Evolutionary conservation across 2,113 vertebrate genomes (phyloP).

Genomic region (Antigone vipio): DNA sequence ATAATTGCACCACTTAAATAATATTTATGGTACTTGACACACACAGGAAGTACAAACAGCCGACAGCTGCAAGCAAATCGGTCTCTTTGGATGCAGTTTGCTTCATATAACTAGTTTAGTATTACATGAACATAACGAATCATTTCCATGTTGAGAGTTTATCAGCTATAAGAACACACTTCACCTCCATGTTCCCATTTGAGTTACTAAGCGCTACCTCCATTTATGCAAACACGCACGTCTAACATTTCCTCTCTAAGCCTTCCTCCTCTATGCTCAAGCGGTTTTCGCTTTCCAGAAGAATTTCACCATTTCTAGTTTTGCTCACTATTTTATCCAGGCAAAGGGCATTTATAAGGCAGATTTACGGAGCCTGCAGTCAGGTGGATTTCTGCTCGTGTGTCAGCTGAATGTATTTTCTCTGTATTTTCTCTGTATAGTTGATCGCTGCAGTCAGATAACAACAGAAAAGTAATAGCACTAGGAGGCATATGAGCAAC

Average conservation of each 20-base stretch:
- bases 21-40: neutral
- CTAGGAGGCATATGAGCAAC: neutral
- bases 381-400: constrained; percentile 28
- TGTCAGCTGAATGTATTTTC: constrained; percentile 39
- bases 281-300: neutral
- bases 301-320: constrained; percentile 3
- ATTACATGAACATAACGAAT: neutral
- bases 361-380: constrained; percentile 52
- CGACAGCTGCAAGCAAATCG: neutral
- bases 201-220: neutral
- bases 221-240: neutral
- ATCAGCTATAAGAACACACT: neutral
- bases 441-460: constrained; percentile 39
- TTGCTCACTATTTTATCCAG: constrained; percentile 15
- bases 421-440: neutral
- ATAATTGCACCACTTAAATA: neutral
- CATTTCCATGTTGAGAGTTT: neutral
- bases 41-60: neutral
- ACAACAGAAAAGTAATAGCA: constrained; percentile 30
- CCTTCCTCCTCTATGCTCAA: neutral
- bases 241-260: neutral
- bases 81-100: neutral
- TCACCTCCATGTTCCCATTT: neutral
- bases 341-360: constrained; percentile 3
- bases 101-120: neutral